Percentiles rank a stretch among this genome's conserved stretches.
These are phyloP conservation scores for Picus viridis DNA, from an alignment of 2,797 vertebrate species.

Conservation along the genomic window DNA sequence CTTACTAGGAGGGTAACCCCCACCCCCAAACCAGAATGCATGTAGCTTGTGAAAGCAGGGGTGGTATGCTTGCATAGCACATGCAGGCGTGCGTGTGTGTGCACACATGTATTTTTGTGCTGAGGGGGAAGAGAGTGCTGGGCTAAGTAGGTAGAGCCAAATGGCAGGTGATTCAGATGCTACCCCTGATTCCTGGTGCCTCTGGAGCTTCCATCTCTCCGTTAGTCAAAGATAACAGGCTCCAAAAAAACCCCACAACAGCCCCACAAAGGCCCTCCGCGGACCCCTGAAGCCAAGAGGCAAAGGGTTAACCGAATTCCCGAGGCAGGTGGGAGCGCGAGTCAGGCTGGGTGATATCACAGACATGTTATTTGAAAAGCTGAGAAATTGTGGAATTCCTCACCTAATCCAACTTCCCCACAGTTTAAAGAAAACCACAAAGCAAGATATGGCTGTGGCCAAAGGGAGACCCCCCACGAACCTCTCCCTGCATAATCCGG, in stretches of 20 bases:
- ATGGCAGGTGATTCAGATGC: conserved; percentile 61
- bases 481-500: neutral
- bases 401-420: conserved; percentile 75
- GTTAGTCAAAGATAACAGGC: neutral
- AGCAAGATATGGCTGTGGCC: conserved; percentile 14
- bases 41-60: conserved; percentile 25
- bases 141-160: conserved; percentile 63
- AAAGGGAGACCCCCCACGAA: conserved; percentile 42
- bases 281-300: neutral
- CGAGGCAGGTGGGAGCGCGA: conserved; percentile 56
- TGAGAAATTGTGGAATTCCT: conserved; percentile 75
- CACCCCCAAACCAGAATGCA: neutral
- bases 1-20: neutral
- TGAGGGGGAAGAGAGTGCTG: conserved; percentile 26
- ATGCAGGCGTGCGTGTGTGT: conserved; percentile 18
- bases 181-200: conserved; percentile 7
- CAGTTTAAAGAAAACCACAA: conserved; percentile 72
- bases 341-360: conserved; percentile 47
- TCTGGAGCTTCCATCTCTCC: neutral
- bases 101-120: conserved; percentile 58
- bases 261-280: neutral
- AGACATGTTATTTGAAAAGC: conserved; percentile 76
- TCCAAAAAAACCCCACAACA: neutral
- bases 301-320: conserved; percentile 63
- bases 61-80: neutral